phyloP scores from a whole-genome alignment of 2,888 invertebrate species.

The Metacarcinus magister region DNA sequence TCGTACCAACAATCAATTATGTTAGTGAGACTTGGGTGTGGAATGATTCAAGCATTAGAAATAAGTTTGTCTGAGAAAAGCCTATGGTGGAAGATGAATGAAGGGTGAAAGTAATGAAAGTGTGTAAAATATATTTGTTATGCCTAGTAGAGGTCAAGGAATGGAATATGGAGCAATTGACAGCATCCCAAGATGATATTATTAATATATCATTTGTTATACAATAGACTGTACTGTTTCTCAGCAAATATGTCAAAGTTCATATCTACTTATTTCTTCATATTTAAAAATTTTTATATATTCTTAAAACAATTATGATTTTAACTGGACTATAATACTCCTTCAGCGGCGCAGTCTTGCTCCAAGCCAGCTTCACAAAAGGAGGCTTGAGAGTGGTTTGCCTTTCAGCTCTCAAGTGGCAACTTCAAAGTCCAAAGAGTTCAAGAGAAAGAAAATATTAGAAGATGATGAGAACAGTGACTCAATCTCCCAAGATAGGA shows the following conservation, averaged over 20 bases:
- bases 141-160: no score
- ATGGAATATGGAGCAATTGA: no score
- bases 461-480: slow-evolving; percentile 35
- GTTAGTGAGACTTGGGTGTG: no score
- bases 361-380: slow-evolving; percentile 77
- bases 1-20: no score
- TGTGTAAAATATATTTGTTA: no score
- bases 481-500: slow-evolving; percentile 54
- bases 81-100: no score
- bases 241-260: not conserved
- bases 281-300: not conserved
- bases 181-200: no score
- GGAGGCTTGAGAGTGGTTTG: slow-evolving; percentile 55
- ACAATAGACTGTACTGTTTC: not conserved
- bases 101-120: no score
- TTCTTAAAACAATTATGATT: not conserved
- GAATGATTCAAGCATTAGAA: no score
- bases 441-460: slow-evolving; percentile 63
- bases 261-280: not conserved
- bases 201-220: no score
- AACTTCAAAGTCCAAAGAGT: not conserved
- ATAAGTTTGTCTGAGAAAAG: no score
- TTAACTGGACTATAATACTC: not conserved
- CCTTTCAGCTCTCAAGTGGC: not conserved
- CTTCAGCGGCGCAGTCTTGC: slow-evolving; percentile 75